A percentile compares a stretch with the other conserved stretches of the same genome.
These are phyloP conservation scores for Rutilus rutilus DNA, from an alignment of 2,113 vertebrate species.

Conservation along the genomic window DNA sequence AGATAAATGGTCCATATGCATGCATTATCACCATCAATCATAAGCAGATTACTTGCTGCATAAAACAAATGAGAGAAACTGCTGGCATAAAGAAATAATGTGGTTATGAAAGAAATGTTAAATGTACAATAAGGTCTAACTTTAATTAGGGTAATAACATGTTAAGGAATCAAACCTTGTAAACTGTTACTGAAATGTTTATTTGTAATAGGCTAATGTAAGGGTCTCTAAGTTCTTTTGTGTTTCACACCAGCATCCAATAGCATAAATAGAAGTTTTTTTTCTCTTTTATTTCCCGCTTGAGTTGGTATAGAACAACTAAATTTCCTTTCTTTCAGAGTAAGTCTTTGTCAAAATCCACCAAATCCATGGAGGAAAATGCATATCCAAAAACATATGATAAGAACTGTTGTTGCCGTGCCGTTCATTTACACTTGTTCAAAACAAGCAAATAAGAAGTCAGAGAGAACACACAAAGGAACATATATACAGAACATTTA, in stretches of 20 bases:
- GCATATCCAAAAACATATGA: neutral
- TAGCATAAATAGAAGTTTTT: neutral
- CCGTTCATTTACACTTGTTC: neutral
- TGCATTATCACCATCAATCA: conserved; percentile 1
- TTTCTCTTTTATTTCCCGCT: neutral
- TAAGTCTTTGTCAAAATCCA: conserved; percentile 1
- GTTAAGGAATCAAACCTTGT: neutral
- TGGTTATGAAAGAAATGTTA: conserved; percentile 13
- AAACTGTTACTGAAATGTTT: neutral
- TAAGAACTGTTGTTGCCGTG: neutral
- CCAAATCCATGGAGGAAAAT: neutral
- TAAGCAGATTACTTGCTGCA: neutral
- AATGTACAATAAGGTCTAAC: neutral
- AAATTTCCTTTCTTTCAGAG: neutral
- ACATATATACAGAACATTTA: conserved; percentile 61
- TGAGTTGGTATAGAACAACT: neutral
- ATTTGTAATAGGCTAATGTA: neutral
- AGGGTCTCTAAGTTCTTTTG: neutral
- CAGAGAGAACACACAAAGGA: conserved; percentile 41
- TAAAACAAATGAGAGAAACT: conserved; percentile 1
- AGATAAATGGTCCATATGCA: neutral
- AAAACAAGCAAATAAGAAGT: conserved; percentile 9
- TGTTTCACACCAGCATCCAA: neutral
- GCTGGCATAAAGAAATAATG: neutral
- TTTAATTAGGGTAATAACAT: neutral